These are phyloP conservation scores for Seira ritae DNA, from an alignment of 2,888 invertebrate genomes.

Conservation along the genomic window DNA sequence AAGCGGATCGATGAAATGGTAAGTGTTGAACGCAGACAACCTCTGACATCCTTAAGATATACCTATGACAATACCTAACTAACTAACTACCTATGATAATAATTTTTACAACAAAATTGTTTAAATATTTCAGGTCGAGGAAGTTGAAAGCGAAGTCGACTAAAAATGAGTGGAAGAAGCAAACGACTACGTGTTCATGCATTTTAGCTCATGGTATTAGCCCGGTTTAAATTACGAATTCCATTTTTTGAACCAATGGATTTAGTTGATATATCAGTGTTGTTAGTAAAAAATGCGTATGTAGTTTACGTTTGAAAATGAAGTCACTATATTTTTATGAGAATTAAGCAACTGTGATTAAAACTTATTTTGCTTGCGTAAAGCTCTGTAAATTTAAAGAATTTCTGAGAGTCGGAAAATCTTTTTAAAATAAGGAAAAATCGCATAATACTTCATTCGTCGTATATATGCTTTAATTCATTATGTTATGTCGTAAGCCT, in stretches of 20 bases:
- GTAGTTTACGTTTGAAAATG: not conserved
- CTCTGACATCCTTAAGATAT: too few relatives aligned
- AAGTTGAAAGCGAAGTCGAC: conserved; percentile 35
- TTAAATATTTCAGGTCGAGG: conserved; percentile 30
- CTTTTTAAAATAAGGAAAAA: too few relatives aligned
- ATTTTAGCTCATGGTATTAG: not conserved
- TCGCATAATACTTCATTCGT: too few relatives aligned
- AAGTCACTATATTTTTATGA: not conserved
- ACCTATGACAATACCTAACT: too few relatives aligned
- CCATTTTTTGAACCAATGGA: not conserved
- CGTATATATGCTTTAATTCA: too few relatives aligned
- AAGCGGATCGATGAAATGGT: conserved; percentile 94
- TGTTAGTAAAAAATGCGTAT: not conserved
- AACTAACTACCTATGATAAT: conserved; percentile 5
- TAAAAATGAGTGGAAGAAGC: not conserved
- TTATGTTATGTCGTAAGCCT: too few relatives aligned
- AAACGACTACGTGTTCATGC: too few relatives aligned
- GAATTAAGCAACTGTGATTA: too few relatives aligned
- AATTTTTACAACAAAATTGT: not conserved
- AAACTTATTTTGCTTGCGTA: too few relatives aligned
- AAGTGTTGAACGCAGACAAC: conserved; percentile 73
- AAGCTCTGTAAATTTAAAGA: too few relatives aligned
- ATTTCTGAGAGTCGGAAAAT: too few relatives aligned
- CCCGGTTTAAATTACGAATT: not conserved
- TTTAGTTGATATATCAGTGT: not conserved